Percentiles rank a stretch among this genome's conserved stretches.
Conservation (phyloP, 1,140 invertebrate genomes). For the Chionoecetes opilio region DNA sequence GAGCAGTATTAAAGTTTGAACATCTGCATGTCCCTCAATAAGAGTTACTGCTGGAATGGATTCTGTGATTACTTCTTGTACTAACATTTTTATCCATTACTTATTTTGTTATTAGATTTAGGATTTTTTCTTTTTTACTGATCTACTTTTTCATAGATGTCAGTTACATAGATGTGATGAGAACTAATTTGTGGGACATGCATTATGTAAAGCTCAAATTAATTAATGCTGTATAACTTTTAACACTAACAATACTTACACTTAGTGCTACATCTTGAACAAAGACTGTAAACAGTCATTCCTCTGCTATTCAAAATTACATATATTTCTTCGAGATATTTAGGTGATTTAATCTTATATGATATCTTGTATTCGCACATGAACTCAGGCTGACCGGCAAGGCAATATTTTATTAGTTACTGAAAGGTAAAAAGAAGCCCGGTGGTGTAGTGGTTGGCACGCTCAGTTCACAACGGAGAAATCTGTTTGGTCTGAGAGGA, state of each 20-base stretch:
- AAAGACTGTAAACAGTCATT: not conserved
- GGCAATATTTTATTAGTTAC: too few species aligned
- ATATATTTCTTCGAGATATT: too few species aligned
- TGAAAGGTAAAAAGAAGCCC: too few species aligned
- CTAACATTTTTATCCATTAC: not conserved
- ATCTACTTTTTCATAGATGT: not conserved
- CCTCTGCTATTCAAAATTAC: not conserved
- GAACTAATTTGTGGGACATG: conserved; percentile 42
- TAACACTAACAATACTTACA: conserved; percentile 47
- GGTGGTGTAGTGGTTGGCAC: too few species aligned
- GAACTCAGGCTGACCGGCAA: too few species aligned
- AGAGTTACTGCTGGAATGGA: not conserved
- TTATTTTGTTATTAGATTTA: conserved; percentile 33
- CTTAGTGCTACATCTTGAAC: not conserved
- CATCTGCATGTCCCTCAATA: conserved; percentile 32
- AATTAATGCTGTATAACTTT: not conserved
- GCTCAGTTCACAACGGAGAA: not conserved
- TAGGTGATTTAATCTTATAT: too few species aligned
- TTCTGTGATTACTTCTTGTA: not conserved
- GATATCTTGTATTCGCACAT: too few species aligned
- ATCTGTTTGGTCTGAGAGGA: too few species aligned
- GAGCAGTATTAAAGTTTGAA: conserved; percentile 61
- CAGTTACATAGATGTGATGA: not conserved
- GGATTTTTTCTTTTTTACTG: not conserved
- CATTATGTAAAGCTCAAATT: conserved; percentile 63